Base-by-base conservation (phyloP, 2,113 vertebrate species). In the Synchiropus splendidus region DNA sequence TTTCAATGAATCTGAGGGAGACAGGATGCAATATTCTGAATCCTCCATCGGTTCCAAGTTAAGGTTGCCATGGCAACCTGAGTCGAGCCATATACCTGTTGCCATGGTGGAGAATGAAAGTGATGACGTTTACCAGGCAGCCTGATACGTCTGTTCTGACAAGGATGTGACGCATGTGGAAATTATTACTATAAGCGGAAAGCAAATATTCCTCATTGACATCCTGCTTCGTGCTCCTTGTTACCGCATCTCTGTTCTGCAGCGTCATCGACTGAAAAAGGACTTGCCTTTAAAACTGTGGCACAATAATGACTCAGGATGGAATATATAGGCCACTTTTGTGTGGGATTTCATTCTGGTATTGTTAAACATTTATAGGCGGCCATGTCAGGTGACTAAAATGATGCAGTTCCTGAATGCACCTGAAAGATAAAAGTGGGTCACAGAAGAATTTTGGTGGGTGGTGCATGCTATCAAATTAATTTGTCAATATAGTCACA, bases 21-120 rank as follows among this genome's bases (percentile, higher is more conserved):
- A 43, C 27, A 14, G 54, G 45, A 60, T 54, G 18, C 68, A 47
- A 40, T 61, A 58, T 74, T 61, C 72, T 30, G 48, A 61, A 67
- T 81, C 65, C 55, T 64, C 58, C 54, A 51, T 16, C 51, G 41
- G 54, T 74, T 76, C 67, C 62, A 65, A 69, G 74, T 72, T 66
- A 53, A 50, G 58, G 85, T 87, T 79, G 80, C 70, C 79, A 82
- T 82, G 72, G 83, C 70, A 81, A 83, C 82, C 43, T 38, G 50
- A 71, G 52, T 74, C 60, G 62, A 67, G 52, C 72, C 58, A 39
- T 52, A 18, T 61, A 82, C 75, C 72, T 79, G 81, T 84, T 87
- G 78, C 82, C 70, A 82, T 85, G 80, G 79, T 51, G 75, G 70
- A 54, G 63, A 53, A 51, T 60, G 68, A 69, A 33, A 64, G 57